phyloP scores from a whole-genome alignment of 2,888 invertebrate species.

The Conchocele bisecta region DNA sequence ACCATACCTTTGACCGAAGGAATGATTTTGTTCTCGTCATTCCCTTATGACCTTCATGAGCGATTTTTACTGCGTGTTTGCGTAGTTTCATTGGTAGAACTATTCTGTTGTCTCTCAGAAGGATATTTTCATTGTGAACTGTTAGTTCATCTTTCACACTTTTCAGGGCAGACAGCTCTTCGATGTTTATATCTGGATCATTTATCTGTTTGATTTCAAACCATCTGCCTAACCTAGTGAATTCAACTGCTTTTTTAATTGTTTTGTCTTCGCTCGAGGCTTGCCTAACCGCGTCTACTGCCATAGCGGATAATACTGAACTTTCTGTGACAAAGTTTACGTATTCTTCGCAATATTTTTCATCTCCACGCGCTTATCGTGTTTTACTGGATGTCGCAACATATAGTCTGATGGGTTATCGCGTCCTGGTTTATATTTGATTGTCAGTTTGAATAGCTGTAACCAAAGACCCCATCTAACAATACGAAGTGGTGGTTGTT shows the following conservation, averaged over 20 bases:
- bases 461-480: constrained; percentile 54
- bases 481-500: constrained; percentile 55
- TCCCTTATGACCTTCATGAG: constrained; percentile 66
- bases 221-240: constrained; percentile 34
- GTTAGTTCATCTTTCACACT: constrained; percentile 45
- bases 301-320: constrained; percentile 59
- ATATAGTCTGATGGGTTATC: constrained; percentile 67
- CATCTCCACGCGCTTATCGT: constrained; percentile 8
- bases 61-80: constrained; percentile 44
- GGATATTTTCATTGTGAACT: constrained; percentile 28
- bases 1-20: constrained; percentile 58
- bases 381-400: constrained; percentile 51
- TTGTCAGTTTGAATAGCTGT: constrained; percentile 56
- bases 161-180: constrained; percentile 15
- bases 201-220: constrained; percentile 26
- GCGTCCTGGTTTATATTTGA: constrained; percentile 55
- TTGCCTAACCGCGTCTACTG: constrained; percentile 54
- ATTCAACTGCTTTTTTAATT: constrained; percentile 48
- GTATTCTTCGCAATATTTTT: constrained; percentile 62
- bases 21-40: constrained; percentile 54
- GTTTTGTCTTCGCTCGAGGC: constrained; percentile 49
- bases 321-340: constrained; percentile 49
- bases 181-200: constrained; percentile 33
- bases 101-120: constrained; percentile 31
- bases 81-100: constrained; percentile 39